A percentile compares a stretch with the other conserved stretches of the same genome.
Conservation (phyloP, 1,140 invertebrate species). For the Lethrus apterus region DNA sequence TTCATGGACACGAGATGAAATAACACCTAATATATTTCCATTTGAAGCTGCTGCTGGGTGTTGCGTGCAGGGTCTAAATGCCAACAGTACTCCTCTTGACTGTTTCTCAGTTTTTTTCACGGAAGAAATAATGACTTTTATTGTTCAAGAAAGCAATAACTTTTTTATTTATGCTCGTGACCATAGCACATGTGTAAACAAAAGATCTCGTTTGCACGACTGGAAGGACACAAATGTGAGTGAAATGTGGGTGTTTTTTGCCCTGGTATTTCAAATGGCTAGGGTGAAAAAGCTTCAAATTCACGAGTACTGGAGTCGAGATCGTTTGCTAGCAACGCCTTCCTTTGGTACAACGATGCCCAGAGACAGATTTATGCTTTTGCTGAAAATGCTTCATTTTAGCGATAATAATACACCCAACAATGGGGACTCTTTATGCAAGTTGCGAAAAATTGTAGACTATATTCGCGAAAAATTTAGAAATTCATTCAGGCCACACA, state of each 20-base stretch:
- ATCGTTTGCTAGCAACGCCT: neutral
- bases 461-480: neutral
- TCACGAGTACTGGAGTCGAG: neutral
- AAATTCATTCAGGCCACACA: neutral
- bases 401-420: conserved; percentile 1
- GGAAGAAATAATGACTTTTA: no score
- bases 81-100: no score
- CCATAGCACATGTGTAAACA: no score
- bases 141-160: no score
- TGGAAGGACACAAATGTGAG: neutral
- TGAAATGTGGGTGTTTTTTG: neutral
- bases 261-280: neutral
- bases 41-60: no score
- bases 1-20: no score
- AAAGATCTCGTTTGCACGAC: neutral
- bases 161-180: no score
- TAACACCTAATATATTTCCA: no score
- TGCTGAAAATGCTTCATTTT: neutral
- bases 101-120: no score
- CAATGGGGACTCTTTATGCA: neutral
- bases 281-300: neutral
- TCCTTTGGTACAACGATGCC: neutral
- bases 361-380: neutral
- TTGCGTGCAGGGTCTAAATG: no score
- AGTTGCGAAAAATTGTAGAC: neutral